Base-by-base conservation (phyloP, 2,113 vertebrate genomes). In the Todiramphus saurophagus region DNA sequence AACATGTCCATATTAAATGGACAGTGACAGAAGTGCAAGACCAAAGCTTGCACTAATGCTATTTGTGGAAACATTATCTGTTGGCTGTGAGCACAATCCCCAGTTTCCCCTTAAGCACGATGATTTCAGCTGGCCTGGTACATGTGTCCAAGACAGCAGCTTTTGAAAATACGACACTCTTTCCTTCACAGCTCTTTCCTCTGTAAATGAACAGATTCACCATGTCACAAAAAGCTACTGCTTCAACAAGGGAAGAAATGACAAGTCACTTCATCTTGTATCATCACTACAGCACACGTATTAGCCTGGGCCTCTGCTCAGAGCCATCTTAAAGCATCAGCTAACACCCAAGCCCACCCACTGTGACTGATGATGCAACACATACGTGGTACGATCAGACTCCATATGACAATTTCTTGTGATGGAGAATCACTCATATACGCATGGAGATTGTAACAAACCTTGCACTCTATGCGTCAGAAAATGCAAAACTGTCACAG, bases 131-230 rank as follows among this genome's bases (percentile, higher is more conserved):
- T 81, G 72, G n/a, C 33, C n/a, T 18, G 3, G 59, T 74, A 44
- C 51, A 72, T 51, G 39, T 0, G 5, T 89, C 79, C 94, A 89
- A 95, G 55, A n/a, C 59, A 83, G 55, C 50, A 74, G 64, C 72
- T 86, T 87, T 88, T 88, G 60, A 90, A 92, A 96, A 92, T 7
- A 0, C 2, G 2, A n/a, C 60, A 7, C 18, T 41, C 25, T 35
- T 85, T 85, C 53, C 66, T 93, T 82, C 44, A 64, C 23, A 85
- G n/a, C 12, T 60, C 72, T 67, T 87, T 77, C 35, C 48, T 83
- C 73, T 64, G 23, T 41, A 90, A 83, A 51, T 37, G 2, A 76
- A 60, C 28, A 87, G 62, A 44, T 95, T 82, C 39, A 79, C 41
- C 35, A 24, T 16, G 51, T 43, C 64, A 44, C 56, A 37, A 67